A percentile compares a stretch with the other conserved stretches of the same genome.
phyloP scores from a whole-genome alignment of 64 coral and sea anemone species.

The Pocillopora damicornis region DNA sequence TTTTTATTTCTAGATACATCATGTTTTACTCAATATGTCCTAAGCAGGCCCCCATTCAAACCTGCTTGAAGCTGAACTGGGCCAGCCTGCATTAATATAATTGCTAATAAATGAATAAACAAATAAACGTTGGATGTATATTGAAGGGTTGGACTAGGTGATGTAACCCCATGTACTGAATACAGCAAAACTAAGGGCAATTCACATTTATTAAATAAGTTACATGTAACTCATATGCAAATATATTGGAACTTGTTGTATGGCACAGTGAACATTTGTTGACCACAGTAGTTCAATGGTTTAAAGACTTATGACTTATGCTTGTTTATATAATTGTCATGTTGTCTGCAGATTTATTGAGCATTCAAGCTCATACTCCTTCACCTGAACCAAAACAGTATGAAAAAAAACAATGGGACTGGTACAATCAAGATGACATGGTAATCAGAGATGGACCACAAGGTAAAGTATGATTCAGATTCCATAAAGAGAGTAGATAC shows the following conservation, averaged over 20 bases:
- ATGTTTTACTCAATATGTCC: too few species aligned
- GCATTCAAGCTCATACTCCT: slow-evolving; percentile 44
- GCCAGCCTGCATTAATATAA: too few species aligned
- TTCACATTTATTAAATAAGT: too few species aligned
- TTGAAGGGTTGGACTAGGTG: neutral
- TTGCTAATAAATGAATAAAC: too few species aligned
- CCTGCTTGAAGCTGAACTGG: too few species aligned
- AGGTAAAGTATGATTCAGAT: neutral
- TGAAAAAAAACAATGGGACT: slow-evolving; percentile 45
- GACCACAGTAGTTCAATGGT: neutral
- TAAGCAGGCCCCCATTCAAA: too few species aligned
- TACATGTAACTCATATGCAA: too few species aligned
- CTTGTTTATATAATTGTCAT: neutral
- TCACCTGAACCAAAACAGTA: slow-evolving; percentile 37
- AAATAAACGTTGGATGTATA: neutral
- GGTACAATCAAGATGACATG: slow-evolving; percentile 68
- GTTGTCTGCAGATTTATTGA: slow-evolving; percentile 41
- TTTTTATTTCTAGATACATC: too few species aligned
- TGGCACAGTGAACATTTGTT: too few species aligned
- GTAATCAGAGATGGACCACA: slow-evolving; percentile 54
- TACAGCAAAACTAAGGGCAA: neutral
- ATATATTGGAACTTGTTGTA: too few species aligned
- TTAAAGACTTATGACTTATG: neutral
- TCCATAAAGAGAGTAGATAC: neutral
- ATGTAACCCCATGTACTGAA: neutral